These are phyloP conservation scores for Hoplias malabaricus DNA, from an alignment of 2,113 vertebrate species.

Conservation along the genomic window DNA sequence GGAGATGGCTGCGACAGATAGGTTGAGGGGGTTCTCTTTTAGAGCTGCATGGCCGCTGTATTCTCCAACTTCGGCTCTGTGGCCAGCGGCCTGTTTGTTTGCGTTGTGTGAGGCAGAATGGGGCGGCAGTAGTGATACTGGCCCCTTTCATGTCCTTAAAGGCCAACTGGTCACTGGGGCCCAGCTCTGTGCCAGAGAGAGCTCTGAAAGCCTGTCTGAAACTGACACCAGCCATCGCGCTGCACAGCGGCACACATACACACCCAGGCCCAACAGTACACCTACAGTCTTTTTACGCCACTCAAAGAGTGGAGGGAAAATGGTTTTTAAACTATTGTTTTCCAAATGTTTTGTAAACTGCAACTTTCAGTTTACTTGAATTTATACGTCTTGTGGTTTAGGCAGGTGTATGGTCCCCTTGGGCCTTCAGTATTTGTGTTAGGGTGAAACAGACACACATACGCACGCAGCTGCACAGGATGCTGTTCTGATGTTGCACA, in stretches of 20 bases:
- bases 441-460: constrained; percentile 9
- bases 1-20: constrained; percentile 38
- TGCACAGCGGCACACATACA: background rate
- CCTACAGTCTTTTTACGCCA: background rate
- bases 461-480: constrained; percentile 41
- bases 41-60: constrained; percentile 39
- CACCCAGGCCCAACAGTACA: background rate
- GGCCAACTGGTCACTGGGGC: constrained; percentile 36
- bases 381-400: constrained; percentile 18
- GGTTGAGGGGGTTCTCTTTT: constrained; percentile 4
- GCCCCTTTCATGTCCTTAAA: constrained; percentile 41
- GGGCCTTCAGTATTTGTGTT: constrained; percentile 38
- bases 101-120: constrained; percentile 39
- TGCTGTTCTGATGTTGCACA: constrained; percentile 47
- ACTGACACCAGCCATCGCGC: constrained; percentile 37
- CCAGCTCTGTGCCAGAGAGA: constrained; percentile 18
- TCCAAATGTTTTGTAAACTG: background rate
- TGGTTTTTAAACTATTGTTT: background rate
- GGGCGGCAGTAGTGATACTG: constrained; percentile 25
- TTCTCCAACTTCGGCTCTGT: constrained; percentile 25
- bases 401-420: constrained; percentile 34
- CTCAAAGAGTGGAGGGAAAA: background rate
- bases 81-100: constrained; percentile 30
- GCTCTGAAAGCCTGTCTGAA: constrained; percentile 35
- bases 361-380: constrained; percentile 12